A percentile compares a stretch with the other conserved stretches of the same genome.
Evolutionary conservation across 2,888 invertebrate genomes (phyloP).

Genomic region (Cepaea hortensis): DNA sequence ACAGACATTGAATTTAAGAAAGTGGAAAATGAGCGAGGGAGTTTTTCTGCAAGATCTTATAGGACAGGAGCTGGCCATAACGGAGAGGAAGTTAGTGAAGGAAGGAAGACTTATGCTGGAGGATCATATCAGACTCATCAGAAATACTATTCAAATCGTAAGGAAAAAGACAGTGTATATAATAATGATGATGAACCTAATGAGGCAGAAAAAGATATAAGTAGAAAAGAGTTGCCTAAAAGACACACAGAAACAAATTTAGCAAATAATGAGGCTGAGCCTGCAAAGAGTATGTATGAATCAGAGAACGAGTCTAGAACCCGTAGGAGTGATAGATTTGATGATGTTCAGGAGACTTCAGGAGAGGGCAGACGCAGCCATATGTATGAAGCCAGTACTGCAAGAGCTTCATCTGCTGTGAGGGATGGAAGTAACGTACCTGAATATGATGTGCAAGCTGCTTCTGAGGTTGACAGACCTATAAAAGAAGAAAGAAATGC

Average conservation of each 20-base stretch:
- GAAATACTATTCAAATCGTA: neutral
- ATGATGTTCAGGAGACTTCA: neutral
- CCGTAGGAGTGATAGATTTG: neutral
- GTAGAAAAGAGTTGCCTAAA: neutral
- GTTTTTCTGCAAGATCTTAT: neutral
- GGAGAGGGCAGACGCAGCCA: neutral
- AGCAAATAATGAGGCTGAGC: neutral
- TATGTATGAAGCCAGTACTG: neutral
- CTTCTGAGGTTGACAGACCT: neutral
- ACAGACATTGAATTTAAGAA: neutral
- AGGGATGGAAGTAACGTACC: too few species aligned
- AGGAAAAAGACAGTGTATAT: neutral
- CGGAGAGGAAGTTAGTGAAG: neutral
- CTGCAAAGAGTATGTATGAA: neutral
- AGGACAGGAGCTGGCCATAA: neutral
- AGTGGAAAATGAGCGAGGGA: neutral
- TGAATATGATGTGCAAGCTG: neutral
- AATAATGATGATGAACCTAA: neutral
- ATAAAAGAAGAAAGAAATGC: neutral
- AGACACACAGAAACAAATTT: too few species aligned
- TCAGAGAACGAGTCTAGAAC: neutral
- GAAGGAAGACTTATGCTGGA: neutral
- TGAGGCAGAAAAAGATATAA: neutral
- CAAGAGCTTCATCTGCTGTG: neutral
- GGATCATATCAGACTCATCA: neutral